A percentile compares a stretch with the other conserved stretches of the same genome.
phyloP scores from a whole-genome alignment of 2,113 vertebrate species.

The Prionailurus bengalensis region DNA sequence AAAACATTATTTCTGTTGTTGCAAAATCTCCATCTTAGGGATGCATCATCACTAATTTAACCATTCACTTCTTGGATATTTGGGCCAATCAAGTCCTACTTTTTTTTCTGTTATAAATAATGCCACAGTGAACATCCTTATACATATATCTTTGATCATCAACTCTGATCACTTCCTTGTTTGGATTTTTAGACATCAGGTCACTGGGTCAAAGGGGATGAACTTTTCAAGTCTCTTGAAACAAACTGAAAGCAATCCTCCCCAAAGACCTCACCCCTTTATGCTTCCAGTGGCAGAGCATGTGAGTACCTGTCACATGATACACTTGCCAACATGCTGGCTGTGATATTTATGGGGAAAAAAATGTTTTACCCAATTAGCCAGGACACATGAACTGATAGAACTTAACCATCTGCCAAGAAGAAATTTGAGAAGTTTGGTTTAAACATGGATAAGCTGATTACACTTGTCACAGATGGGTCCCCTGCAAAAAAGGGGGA shows the following conservation, averaged over 20 bases:
- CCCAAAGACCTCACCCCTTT: neutral
- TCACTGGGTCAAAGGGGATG: neutral
- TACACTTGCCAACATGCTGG: slow-evolving; percentile 64
- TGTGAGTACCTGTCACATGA: slow-evolving; percentile 57
- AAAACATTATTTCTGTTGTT: slow-evolving; percentile 26
- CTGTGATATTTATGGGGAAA: slow-evolving; percentile 56
- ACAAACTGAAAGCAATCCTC: slow-evolving; percentile 11
- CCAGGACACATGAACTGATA: slow-evolving; percentile 61
- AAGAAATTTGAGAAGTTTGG: slow-evolving; percentile 77
- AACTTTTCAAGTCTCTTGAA: slow-evolving; percentile 44
- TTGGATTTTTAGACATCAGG: neutral
- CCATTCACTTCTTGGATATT: neutral
- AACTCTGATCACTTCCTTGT: slow-evolving; percentile 14
- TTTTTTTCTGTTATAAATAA: slow-evolving; percentile 44
- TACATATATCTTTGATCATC: neutral
- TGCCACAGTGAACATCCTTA: neutral
- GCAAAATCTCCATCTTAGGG: slow-evolving; percentile 19
- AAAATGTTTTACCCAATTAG: slow-evolving; percentile 72
- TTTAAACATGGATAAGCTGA: slow-evolving; percentile 67
- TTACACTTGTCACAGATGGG: slow-evolving; percentile 70
- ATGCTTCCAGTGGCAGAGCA: slow-evolving; percentile 1
- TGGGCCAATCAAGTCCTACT: neutral
- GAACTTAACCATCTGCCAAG: slow-evolving; percentile 71
- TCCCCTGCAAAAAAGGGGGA: neutral
- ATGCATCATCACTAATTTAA: slow-evolving; percentile 37